Base-by-base conservation (phyloP, 1,140 invertebrate genomes). In the Drosophila lini region DNA sequence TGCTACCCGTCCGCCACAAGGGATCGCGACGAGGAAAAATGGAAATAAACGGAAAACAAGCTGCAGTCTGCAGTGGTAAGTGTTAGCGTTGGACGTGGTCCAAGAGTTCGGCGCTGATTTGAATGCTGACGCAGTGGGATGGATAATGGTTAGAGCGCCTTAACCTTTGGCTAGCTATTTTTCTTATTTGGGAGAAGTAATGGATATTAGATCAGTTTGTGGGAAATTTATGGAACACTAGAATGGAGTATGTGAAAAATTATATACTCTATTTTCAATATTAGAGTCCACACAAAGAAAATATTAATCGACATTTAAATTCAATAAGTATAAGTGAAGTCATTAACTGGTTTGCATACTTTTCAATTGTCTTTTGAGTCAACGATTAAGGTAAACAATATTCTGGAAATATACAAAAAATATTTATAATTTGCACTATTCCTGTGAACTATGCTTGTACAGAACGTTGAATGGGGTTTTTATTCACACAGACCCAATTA, bases 1-100 rank as follows among this genome's bases (percentile, higher is more conserved):
- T 79, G 64, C 70, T 81, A 70, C 75, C 82, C 82, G 78, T 75
- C 75, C 56, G 78, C 78, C 82, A 56, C 69, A 71, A 62, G 55
- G 50, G 60, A 73, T 57, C 42, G 48, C 47, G 58, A 44, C 52
- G 57, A 63, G 45, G 31, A 68, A 53, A 75, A 61, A 40, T 47
- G 40, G 36, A 42, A 59, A 73, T 19, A 56, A 61, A 57, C 19
- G 11, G 32, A 48, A 40, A 73, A 31, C 42, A 70, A 53, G 44
- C n/a, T 57, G 61, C 38, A 34, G 57, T 48, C 42, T 42, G 52
- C n/a, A 22, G 48, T 40, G 47, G 36, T 53, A 60, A 77, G 38
- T 75, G 40, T 69, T 59, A 28, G 73, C 40, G 45, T 22, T 45
- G 47, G 8, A 56, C 36, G 31, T 42, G 56, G 57, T 40, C 19